A percentile compares a stretch with the other conserved stretches of the same genome.
phyloP scores from a whole-genome alignment of 2,888 invertebrate genomes.

The Perdita meconis region DNA sequence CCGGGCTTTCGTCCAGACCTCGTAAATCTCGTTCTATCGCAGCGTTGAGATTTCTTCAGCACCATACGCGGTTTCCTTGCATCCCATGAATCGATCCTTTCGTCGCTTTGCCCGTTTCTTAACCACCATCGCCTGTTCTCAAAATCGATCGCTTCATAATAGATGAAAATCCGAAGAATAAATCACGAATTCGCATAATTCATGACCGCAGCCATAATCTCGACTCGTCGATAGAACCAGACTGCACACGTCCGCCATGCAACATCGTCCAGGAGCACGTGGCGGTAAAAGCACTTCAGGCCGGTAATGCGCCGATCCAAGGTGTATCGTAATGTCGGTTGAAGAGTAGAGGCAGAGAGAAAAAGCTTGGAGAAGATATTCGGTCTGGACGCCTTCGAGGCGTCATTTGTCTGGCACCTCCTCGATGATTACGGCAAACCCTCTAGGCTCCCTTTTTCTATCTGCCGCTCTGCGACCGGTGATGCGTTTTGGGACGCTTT shows the following conservation, averaged over 20 bases:
- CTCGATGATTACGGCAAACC: constrained; percentile 26
- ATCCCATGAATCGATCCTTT: background rate
- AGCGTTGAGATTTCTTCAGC: too few relatives aligned
- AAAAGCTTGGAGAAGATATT: constrained; percentile 39
- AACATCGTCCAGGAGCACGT: constrained; percentile 45
- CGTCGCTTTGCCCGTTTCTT: too few relatives aligned
- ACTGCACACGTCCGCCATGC: constrained; percentile 54
- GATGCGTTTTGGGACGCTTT: too few relatives aligned
- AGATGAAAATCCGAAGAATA: background rate
- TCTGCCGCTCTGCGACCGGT: background rate
- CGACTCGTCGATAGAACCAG: constrained; percentile 40
- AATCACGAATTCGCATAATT: constrained; percentile 22
- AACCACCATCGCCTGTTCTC: background rate
- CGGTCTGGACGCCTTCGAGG: constrained; percentile 23
- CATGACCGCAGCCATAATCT: constrained; percentile 40
- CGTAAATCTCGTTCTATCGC: too few relatives aligned
- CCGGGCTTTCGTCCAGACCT: too few relatives aligned
- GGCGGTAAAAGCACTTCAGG: constrained; percentile 58
- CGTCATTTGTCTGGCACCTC: constrained; percentile 35
- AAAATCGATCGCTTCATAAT: background rate
- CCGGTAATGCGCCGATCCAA: constrained; percentile 23
- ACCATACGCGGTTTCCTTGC: constrained; percentile 37
- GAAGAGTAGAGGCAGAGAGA: constrained; percentile 1
- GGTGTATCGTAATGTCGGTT: constrained; percentile 25
- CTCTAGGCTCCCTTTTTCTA: constrained; percentile 30